Conservation (phyloP, 2,797 vertebrate genomes). For the Platyrinchus mystaceus region DNA sequence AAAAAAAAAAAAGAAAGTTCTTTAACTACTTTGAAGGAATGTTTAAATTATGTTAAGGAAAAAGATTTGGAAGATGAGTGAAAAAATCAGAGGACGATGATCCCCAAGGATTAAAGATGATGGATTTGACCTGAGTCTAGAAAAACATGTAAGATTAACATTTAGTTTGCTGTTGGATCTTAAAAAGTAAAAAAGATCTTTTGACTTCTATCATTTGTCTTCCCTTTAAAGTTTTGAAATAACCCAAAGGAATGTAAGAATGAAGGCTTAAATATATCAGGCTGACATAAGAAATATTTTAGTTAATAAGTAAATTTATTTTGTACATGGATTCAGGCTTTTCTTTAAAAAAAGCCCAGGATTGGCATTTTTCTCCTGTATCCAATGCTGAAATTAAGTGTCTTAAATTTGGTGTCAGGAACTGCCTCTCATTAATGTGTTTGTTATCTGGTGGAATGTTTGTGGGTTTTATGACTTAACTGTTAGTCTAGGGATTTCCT, state of each 20-base stretch:
- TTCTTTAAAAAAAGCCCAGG: background rate
- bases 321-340: background rate
- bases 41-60: constrained; percentile 33
- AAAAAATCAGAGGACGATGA: background rate
- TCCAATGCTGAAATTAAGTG: background rate
- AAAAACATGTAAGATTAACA: constrained; percentile 9
- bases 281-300: constrained; percentile 9
- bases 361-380: background rate
- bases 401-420: background rate
- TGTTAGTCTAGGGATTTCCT: background rate
- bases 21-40: constrained; percentile 10
- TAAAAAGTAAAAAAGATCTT: background rate
- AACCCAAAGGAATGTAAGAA: constrained; percentile 27
- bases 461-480: background rate
- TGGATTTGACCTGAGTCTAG: constrained; percentile 28
- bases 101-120: constrained; percentile 39
- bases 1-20: background rate
- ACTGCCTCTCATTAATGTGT: background rate
- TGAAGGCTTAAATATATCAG: background rate
- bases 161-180: background rate
- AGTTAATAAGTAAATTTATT: background rate
- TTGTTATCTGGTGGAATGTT: background rate
- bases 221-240: constrained; percentile 35
- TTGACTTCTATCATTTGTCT: constrained; percentile 22
- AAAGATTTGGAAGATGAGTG: constrained; percentile 17